Evolutionary conservation across 2,797 vertebrate genomes (phyloP), one percentile per base, ranked within the genome.

Genomic region (Botia almorhae): DNA sequence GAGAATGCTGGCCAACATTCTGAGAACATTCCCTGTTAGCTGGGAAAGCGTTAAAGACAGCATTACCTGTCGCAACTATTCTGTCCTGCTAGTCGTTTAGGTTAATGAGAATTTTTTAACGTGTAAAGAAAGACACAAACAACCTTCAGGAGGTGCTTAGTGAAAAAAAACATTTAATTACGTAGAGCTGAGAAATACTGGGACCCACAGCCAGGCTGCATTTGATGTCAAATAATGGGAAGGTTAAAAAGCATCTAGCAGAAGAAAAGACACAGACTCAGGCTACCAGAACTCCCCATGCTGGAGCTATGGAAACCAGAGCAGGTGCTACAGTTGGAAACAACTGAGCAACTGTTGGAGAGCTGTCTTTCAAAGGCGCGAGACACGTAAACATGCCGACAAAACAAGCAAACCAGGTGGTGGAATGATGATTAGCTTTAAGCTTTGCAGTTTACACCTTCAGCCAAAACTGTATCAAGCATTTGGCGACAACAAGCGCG

Each of bases 391-490:
- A 68, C 23, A 16, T 36, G 26, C 39, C 0, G 68, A 71, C 46
- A 78, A 63, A 63, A 71, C 43, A 64, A 64, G 13, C 56, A 17
- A 71, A 79, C 48, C 76, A 79, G 76, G 76, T 79, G 76, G 76
- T 70, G 29, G 46, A 19, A 79, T 43, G 39, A 69, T 79, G 68
- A 79, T 79, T 71, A 79, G 58, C 69, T 51, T 26, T 55, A 39
- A 79, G 69, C 68, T 26, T 79, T 51, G 19, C 3, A 19, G 43
- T 79, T 79, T 71, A 36, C n/a, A 63, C 29, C 46, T 0, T 17
- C 29, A 23, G 76, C 58, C 68, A 79, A 63, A 39, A 71, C 76
- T 0, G 10, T 14, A 71, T 64, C 46, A 79, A 79, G 68, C 13
- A 71, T 39, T 70, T 79, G 76, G 76, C 76, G 51, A 26, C 0